Conservation (phyloP, 2,113 vertebrate genomes). For the Falcunculus frontatus region DNA sequence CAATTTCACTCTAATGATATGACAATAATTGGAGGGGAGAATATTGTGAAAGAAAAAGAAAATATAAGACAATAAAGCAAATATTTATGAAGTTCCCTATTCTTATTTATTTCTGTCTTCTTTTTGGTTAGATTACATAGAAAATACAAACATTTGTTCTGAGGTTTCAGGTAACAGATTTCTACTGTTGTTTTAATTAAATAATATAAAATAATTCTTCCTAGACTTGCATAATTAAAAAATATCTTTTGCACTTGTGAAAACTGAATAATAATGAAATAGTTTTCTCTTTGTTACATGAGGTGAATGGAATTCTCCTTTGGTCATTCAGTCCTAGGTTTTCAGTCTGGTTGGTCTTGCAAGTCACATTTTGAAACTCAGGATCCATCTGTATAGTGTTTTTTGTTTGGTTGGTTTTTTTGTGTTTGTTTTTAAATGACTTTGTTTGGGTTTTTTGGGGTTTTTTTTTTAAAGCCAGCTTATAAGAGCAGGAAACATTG, state of each 20-base stretch:
- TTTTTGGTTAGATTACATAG: background rate
- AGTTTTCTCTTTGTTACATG: background rate
- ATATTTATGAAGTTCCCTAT: background rate
- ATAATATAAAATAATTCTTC: background rate
- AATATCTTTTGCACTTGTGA: background rate
- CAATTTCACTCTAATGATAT: background rate
- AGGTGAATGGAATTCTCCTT: background rate
- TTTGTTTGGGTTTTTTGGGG: background rate
- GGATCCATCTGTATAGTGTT: accelerated
- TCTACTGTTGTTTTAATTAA: background rate
- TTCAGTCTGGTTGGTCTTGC: background rate
- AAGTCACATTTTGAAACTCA: background rate
- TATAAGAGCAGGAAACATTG: background rate
- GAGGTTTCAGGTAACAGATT: background rate
- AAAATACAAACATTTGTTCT: background rate
- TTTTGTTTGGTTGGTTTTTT: too few relatives aligned
- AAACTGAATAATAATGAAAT: background rate
- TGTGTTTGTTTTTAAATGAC: background rate
- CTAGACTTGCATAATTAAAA: background rate
- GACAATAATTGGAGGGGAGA: background rate
- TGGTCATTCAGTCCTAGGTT: background rate
- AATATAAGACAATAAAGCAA: background rate
- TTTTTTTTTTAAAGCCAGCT: background rate
- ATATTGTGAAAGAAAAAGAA: background rate
- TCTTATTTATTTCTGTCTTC: background rate